Evolutionary conservation across 2,888 invertebrate genomes (phyloP), one percentile per base, ranked within the genome.

Genomic region (Corythucha ciliata): DNA sequence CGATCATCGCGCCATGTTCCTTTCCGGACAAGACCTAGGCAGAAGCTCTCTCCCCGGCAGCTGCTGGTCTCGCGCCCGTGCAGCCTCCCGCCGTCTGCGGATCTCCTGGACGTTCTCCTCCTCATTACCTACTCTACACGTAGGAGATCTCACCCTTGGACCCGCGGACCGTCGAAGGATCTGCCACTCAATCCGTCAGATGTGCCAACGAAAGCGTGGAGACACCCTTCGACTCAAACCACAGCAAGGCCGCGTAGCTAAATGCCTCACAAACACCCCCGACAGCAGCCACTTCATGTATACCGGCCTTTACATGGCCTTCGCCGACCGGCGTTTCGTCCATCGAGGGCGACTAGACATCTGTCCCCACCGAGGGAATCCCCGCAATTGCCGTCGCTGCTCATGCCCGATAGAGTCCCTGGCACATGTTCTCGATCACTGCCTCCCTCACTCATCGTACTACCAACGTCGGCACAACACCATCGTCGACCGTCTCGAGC

Each of bases 271-370:
- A 14, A 18, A 20, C 14, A 45, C 47, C 6, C 48, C 48, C 6
- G 48, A 42, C n/a, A 37, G 40, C 26, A 53, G 51, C 41, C 58
- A 58, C 48, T 59, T 60, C 45, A 33, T 56, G 12, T 26, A 32
- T 7, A 41, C 32, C 4, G 58, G 59, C 2, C 21, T 29, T 10
- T 59, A 44, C 48, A 44, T 54, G 20, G 40, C 58, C 3, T 61
- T 60, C 52, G 58, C 59, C 2, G 63, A 63, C 46, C 62, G 62
- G 62, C 42, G 62, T 7, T 63, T 62, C 47, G 57, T 63, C 21
- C 60, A 61, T 52, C 37, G 46, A 44, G 55, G 53, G 10, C 21
- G 53, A 12, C 54, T 56, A 2, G 49, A 54, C 36, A 33, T 52
- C 8, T 50, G 54, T 8, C 56, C 58, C 2, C 29, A 45, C 33